These are phyloP conservation scores for Unio delphinus DNA, from an alignment of 2,888 invertebrate species.

Conservation along the genomic window DNA sequence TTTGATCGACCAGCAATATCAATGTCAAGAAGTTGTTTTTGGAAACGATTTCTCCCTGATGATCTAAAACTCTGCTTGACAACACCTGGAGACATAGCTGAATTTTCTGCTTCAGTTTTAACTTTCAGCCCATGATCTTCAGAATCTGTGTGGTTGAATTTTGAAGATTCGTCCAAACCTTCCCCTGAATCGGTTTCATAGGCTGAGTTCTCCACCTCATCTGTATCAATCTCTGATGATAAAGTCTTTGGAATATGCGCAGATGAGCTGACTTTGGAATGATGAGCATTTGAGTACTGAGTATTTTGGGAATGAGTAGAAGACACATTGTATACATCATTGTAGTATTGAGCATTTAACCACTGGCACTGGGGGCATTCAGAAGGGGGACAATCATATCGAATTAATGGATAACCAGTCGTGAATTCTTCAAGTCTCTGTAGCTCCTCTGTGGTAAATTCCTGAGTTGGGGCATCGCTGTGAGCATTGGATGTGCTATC, in stretches of 20 bases:
- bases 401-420: constrained; percentile 62
- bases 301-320: constrained; percentile 12
- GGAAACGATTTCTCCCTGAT: constrained; percentile 15
- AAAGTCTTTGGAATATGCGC: constrained; percentile 1
- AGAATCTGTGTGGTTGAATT: not conserved
- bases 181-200: not conserved
- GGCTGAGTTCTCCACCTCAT: not conserved
- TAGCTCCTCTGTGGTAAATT: constrained; percentile 57
- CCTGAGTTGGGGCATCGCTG: constrained; percentile 29
- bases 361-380: constrained; percentile 64
- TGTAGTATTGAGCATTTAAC: constrained; percentile 42
- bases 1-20: constrained; percentile 45
- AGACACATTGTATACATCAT: constrained; percentile 22
- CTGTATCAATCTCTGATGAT: constrained; percentile 3
- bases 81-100: constrained; percentile 12
- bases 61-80: constrained; percentile 15
- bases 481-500: constrained; percentile 40
- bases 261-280: constrained; percentile 7
- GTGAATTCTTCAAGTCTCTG: constrained; percentile 62
- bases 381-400: constrained; percentile 61
- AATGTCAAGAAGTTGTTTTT: constrained; percentile 55
- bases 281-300: not conserved
- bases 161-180: not conserved
- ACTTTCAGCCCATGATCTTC: not conserved
- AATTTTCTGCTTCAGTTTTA: constrained; percentile 3